Base-by-base conservation (phyloP, 2,113 vertebrate species). In the Ceyx cyanopectus region DNA sequence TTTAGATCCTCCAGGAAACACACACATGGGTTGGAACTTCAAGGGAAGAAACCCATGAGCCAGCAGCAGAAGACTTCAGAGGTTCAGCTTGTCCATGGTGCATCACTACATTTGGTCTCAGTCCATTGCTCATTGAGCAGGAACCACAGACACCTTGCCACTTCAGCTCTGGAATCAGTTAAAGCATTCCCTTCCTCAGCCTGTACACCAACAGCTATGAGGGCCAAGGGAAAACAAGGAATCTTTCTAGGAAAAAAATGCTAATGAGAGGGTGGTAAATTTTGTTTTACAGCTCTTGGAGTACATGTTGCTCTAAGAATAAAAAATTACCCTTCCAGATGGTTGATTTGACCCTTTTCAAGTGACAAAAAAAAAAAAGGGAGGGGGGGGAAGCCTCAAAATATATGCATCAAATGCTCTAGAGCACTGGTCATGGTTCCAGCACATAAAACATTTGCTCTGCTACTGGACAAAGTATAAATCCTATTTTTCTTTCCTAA, bases 361-460 rank as follows among this genome's bases (percentile, higher is more conserved):
- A 68, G 37, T 57, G 40, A 34, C 5, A 53, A 54, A 56, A 77
- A 81, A n/a, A 26, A 40, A 32, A 14, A 3, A 3, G 26, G 27
- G 12, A 1, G 5, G 16, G 26, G 7, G 14, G 61, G 43, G 62
- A 67, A 54, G 7, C 56, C 34, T 58, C 29, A 76, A 77, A 93
- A 91, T 82, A 87, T 50, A 93, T 48, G 79, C 68, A 94, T 78
- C 57, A 81, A 93, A 80, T 68, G 79, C 79, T 94, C 75, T 70
- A 77, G 87, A 91, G 85, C 78, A 81, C 60, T 72, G 83, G 87
- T 91, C 72, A 75, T 65, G 75, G 75, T 60, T 93, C 48, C 79
- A 89, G 79, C 40, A 87, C 91, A 92, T 92, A 95, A 95, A 95
- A 85, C 89, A 95, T 93, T 70, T 74, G 51, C 68, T 93, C 72